Evolutionary conservation across 2,888 invertebrate species (phyloP), one percentile per base, ranked within the genome.

Genomic region (Stenoptilia bipunctidactyla): DNA sequence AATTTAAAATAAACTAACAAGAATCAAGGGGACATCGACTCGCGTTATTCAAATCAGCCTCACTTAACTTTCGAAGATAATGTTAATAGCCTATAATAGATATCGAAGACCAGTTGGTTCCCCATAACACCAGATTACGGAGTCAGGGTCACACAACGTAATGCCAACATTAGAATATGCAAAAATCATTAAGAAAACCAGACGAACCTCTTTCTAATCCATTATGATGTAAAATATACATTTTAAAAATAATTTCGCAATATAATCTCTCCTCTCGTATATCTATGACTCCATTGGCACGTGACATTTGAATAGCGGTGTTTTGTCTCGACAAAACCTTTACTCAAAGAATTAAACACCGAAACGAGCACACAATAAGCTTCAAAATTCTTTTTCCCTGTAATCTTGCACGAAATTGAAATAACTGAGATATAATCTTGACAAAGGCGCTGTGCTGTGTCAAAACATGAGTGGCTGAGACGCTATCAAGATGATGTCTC

Each of bases 271-370:
- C 59, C 66, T 66, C 64, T 66, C 64, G n/a, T 65, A 70, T 10
- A 70, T 71, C 66, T 67, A 63, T 76, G 80, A 76, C 80, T 71
- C 70, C 68, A 65, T 66, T 55, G 77, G 80, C 69, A 75, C 63
- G 79, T 69, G 79, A 69, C 77, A 82, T 79, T 83, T 77, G 63
- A 68, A 70, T 66, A 70, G 65, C 56, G 52, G 57, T 37, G 48
- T 49, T n/a, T n/a, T n/a, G n/a, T n/a, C n/a, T 42, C 42, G 43
- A 44, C 36, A 36, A 40, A 34, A 12, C 4, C 13, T 41, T 41
- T 39, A 40, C 39, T 42, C 44, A 39, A 39, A 36, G 40, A 35
- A 37, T 30, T 38, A 40, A 42, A 39, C 35, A 42, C 39, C 44
- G 37, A 41, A 39, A 41, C 41, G 30, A 12, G 34, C 39, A 40